These are phyloP conservation scores for Mormyrus hasselquistii DNA, from an alignment of 2,797 vertebrate species.

Conservation along the genomic window DNA sequence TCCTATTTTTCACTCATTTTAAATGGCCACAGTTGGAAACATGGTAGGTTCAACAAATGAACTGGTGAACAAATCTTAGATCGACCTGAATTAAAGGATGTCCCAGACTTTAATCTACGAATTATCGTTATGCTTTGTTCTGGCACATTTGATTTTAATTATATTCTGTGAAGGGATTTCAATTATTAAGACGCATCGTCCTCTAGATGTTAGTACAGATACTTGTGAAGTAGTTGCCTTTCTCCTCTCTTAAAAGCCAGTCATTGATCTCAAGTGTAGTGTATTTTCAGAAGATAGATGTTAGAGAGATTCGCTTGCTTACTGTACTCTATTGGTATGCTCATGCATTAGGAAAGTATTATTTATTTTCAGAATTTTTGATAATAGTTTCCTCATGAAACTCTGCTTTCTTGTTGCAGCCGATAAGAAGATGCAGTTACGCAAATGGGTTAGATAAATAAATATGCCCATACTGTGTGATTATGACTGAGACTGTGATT, in stretches of 20 bases:
- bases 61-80: constrained; percentile 12
- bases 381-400: not conserved
- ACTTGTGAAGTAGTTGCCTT: constrained; percentile 52
- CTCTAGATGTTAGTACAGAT: constrained; percentile 66
- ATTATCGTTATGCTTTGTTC: not conserved
- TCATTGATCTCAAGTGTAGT: constrained; percentile 35
- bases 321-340: constrained; percentile 48
- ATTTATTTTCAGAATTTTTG: not conserved
- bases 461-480: not conserved
- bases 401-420: not conserved
- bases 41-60: not conserved
- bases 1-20: not conserved
- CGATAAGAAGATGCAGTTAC: not conserved
- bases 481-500: not conserved
- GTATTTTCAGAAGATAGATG: constrained; percentile 54
- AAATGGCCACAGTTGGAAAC: not conserved
- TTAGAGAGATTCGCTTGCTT: constrained; percentile 55
- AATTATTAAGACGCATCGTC: constrained; percentile 54
- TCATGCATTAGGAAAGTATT: not conserved
- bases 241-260: constrained; percentile 52
- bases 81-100: not conserved
- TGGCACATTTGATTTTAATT: constrained; percentile 41
- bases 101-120: constrained; percentile 4
- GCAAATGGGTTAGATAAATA: not conserved
- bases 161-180: constrained; percentile 56